These are phyloP conservation scores for Chaenogobius annularis DNA, from an alignment of 2,113 vertebrate genomes.

Conservation along the genomic window DNA sequence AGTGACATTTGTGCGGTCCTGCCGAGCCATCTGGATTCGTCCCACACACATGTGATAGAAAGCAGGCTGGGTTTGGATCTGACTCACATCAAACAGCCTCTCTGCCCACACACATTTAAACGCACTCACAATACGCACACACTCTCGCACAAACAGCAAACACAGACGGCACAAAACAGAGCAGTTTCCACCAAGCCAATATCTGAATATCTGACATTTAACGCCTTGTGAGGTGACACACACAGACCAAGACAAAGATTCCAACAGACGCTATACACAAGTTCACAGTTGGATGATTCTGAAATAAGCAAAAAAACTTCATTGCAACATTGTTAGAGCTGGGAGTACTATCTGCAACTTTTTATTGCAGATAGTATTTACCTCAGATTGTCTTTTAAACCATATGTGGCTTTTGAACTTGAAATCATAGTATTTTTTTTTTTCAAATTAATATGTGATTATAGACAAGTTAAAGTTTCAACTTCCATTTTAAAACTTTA, in stretches of 20 bases:
- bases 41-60: constrained; percentile 83
- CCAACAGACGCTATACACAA: constrained; percentile 23
- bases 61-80: constrained; percentile 78
- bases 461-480: no score
- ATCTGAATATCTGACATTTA: constrained; percentile 83
- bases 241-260: constrained; percentile 35
- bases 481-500: no score
- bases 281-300: constrained; percentile 38
- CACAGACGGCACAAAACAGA: constrained; percentile 61
- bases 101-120: constrained; percentile 73
- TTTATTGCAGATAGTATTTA: background rate
- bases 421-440: no score
- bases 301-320: constrained; percentile 28
- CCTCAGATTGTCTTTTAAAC: no score
- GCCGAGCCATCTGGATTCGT: constrained; percentile 81
- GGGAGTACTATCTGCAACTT: background rate
- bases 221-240: constrained; percentile 53
- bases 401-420: background rate
- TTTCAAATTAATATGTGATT: no score
- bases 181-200: constrained; percentile 73
- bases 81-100: constrained; percentile 82
- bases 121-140: constrained; percentile 46
- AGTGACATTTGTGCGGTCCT: constrained; percentile 82
- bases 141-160: constrained; percentile 47
- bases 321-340: constrained; percentile 4